Percentiles rank a stretch among this genome's conserved stretches.
Conservation (phyloP, 2,797 vertebrate genomes). For the Sandelia bainsii region DNA sequence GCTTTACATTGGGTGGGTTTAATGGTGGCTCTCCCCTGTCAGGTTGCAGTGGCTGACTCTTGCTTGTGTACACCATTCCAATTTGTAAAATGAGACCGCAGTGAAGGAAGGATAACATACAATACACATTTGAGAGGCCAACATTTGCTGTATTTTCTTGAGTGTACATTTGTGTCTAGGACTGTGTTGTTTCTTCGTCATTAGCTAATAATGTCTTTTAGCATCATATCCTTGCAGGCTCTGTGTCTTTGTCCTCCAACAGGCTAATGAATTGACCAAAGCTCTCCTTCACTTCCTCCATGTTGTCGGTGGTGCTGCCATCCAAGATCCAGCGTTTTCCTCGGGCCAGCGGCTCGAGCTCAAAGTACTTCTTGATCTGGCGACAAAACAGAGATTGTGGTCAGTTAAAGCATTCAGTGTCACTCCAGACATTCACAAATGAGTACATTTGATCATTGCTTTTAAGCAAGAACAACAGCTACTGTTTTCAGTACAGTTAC, state of each 20-base stretch:
- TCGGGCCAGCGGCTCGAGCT: conserved; percentile 95
- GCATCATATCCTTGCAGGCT: conserved; percentile 92
- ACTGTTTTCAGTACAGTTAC: not conserved
- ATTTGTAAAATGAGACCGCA: conserved; percentile 38
- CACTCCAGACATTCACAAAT: not conserved
- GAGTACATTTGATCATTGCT: not conserved
- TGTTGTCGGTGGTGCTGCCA: conserved; percentile 90
- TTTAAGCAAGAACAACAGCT: not conserved
- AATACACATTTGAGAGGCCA: conserved; percentile 55
- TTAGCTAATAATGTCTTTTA: conserved; percentile 56
- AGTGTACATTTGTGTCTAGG: conserved; percentile 49
- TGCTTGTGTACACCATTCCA: conserved; percentile 29
- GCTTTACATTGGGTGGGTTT: conserved; percentile 23
- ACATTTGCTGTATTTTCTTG: conserved; percentile 43
- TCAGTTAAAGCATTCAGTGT: conserved; percentile 1
- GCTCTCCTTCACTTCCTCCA: conserved; percentile 93
- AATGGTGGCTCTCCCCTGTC: conserved; percentile 36
- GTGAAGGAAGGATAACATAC: conserved; percentile 54
- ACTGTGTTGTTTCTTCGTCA: conserved; percentile 26
- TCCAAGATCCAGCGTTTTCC: conserved; percentile 98
- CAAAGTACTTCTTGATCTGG: conserved; percentile 97
- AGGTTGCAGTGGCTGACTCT: conserved; percentile 37
- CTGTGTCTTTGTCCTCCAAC: conserved; percentile 93
- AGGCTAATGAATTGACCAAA: conserved; percentile 93
- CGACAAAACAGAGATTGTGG: conserved; percentile 32